These are phyloP conservation scores for Nycticorax nycticorax DNA, from an alignment of 2,113 vertebrate species.

Conservation along the genomic window DNA sequence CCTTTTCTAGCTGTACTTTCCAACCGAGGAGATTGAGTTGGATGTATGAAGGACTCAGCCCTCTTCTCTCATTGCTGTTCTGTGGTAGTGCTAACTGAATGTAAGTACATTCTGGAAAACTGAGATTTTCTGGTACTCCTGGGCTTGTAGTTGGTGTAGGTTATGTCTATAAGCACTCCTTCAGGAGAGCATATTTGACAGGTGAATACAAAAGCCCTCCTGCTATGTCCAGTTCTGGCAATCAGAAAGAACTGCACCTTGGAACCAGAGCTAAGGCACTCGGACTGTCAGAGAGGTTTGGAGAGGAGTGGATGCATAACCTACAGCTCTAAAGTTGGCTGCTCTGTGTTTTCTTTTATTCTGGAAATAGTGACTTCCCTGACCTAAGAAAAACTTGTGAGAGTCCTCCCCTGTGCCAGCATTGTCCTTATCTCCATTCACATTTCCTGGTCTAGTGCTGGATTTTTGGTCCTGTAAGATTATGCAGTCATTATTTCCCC, in stretches of 20 bases:
- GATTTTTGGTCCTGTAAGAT: neutral
- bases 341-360: neutral
- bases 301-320: neutral
- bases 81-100: neutral
- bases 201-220: neutral
- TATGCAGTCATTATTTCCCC: neutral
- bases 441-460: neutral
- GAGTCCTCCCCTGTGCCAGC: neutral
- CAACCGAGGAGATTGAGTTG: accelerated
- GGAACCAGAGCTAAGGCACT: neutral
- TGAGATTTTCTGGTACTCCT: neutral
- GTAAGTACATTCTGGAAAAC: neutral
- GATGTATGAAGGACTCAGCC: neutral
- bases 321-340: neutral
- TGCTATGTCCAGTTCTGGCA: neutral
- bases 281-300: neutral
- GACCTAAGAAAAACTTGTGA: neutral
- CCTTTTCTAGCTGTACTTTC: neutral
- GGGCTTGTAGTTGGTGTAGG: neutral
- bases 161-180: neutral
- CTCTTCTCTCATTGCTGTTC: neutral
- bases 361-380: neutral
- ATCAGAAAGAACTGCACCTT: neutral
- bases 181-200: neutral
- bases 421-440: neutral